phyloP scores from a whole-genome alignment of 2,888 invertebrate species.

The Chrysodeixis includens region DNA sequence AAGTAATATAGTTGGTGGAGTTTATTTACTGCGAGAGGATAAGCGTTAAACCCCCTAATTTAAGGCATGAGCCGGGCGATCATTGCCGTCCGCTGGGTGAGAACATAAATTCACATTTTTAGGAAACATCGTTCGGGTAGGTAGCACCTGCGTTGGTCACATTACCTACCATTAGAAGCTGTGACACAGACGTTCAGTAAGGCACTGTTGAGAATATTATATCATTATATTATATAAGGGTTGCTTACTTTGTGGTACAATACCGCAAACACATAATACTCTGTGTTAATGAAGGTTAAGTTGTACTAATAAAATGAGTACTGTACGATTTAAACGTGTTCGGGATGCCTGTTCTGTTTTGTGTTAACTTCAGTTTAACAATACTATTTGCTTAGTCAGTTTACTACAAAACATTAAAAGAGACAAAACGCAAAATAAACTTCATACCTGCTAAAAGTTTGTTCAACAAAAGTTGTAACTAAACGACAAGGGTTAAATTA shows the following conservation, averaged over 20 bases:
- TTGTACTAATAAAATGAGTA: background rate
- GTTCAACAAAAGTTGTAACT: background rate
- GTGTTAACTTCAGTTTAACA: too few relatives aligned
- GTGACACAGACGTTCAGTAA: conserved; percentile 68
- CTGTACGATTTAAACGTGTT: background rate
- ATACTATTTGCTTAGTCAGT: too few relatives aligned
- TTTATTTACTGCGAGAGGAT: conserved; percentile 85
- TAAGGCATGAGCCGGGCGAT: conserved; percentile 86
- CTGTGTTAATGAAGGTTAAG: background rate
- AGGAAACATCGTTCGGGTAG: conserved; percentile 75
- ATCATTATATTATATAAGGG: conserved; percentile 41
- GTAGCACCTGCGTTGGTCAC: conserved; percentile 80
- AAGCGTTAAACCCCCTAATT: conserved; percentile 87
- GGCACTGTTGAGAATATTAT: conserved; percentile 49
- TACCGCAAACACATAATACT: background rate
- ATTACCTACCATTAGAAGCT: conserved; percentile 76
- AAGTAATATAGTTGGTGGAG: conserved; percentile 80
- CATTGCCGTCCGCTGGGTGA: conserved; percentile 82
- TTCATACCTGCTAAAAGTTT: background rate
- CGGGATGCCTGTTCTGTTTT: too few relatives aligned
- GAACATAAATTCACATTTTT: conserved; percentile 87
- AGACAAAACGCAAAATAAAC: background rate
- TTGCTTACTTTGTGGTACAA: conserved; percentile 19
- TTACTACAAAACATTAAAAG: background rate
- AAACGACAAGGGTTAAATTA: conserved; percentile 9